These are phyloP conservation scores for Drosophila truncata DNA, from an alignment of 1,140 invertebrate genomes.

Conservation along the genomic window DNA sequence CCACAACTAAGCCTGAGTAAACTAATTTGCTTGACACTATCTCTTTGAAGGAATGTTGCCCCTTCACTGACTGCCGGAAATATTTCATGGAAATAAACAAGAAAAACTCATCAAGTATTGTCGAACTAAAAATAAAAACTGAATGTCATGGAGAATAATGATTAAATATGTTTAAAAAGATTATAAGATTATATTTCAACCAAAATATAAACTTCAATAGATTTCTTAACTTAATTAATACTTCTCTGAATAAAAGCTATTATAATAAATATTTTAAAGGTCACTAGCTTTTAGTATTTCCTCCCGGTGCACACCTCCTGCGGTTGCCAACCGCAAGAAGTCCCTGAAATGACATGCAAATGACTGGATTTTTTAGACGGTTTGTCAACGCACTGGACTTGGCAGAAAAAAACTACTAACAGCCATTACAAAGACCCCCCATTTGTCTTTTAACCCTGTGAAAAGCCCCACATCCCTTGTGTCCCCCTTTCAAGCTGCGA, in stretches of 20 bases:
- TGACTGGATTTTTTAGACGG: background rate
- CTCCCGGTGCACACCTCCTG: conserved; percentile 1
- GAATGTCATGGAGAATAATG: background rate
- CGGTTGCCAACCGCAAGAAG: background rate
- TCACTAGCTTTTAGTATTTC: background rate
- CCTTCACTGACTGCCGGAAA: conserved; percentile 6
- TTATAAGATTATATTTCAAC: background rate
- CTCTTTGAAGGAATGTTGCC: conserved; percentile 15
- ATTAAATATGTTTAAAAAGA: background rate
- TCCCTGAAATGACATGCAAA: conserved; percentile 3
- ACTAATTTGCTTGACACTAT: conserved; percentile 16
- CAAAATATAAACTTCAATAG: background rate
- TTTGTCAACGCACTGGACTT: conserved; percentile 12
- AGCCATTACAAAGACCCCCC: conserved; percentile 1
- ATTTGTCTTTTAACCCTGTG: background rate
- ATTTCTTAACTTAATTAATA: background rate
- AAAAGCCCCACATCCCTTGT: background rate
- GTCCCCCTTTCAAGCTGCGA: background rate
- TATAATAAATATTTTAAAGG: too few relatives aligned
- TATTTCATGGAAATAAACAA: background rate
- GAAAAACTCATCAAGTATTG: conserved; percentile 10
- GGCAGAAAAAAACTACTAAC: conserved; percentile 8
- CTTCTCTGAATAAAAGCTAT: background rate
- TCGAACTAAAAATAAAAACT: background rate
- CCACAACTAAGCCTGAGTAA: background rate